Evolutionary conservation across 2,113 vertebrate genomes (phyloP), one percentile per base, ranked within the genome.

Genomic region (Rhinopomastus cyanomelas): DNA sequence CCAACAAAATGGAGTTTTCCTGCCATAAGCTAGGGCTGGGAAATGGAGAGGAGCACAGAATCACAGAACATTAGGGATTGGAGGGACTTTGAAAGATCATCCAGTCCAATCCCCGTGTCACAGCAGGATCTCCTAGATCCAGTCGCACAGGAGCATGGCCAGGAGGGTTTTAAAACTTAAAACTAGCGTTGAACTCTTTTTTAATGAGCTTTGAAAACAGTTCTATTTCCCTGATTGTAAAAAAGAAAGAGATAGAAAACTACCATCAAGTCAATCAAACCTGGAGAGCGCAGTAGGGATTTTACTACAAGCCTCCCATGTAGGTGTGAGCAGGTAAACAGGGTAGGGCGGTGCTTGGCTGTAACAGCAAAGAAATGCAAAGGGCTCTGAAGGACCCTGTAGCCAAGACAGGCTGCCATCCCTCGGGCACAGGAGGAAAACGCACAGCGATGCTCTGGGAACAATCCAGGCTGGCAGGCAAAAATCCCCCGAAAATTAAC

Each of bases 361-460:
- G 7, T 0, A 6, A 67, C 55, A 67, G 30, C 20, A 16, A 48
- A 6, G 60, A n/a, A 25, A 86, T 27, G 51, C 37, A 34, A 55
- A 44, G 23, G 0, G 0, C 14, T 85, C 53, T 46, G 0, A 8
- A 32, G 49, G 87, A 15, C 27, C 1, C 6, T 2, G 81, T 4
- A 12, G 69, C 11, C 93, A 88, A 77, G n/a, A 56, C 46, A 75
- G 34, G 32, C 88, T 95, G 94, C 94, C 95, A 96, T 81, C 93
- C 90, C 42, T 96, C 19, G 95, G 93, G 69, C 84, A 90, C 18
- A 34, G 37, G 15, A 34, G 22, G 86, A 20, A 94, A 95, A 82
- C 8, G 62, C 81, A 87, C 2, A 0, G 37, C 49, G 55, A 27
- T 0, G 2, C 5, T 27, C 25, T 32, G 36, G 57, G 42, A 91